Evolutionary conservation across 2,888 invertebrate species (phyloP), one percentile per base, ranked within the genome.

Genomic region (Panorpa germanica): DNA sequence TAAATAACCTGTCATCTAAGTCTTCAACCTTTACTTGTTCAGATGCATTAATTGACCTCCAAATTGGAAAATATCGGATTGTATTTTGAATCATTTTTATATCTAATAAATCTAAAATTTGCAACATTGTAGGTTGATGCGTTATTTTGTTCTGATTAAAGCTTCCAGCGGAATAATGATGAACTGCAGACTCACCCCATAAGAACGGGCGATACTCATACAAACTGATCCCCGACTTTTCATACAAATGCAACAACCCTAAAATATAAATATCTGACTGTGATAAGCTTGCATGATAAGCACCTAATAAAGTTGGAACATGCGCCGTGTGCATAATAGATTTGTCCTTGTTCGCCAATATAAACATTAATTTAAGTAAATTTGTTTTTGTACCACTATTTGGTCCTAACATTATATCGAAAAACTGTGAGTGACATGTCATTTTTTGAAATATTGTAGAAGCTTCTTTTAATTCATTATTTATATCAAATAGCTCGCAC

Each of bases 151-250:
- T 33, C 61, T 53, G 29, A 59, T 60, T 18, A 63, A 60, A 2
- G 57, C 48, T 28, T 61, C 59, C 10, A 42, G 81, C 61, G 2
- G 78, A 71, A 45, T 82, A 83, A 47, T 80, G 70, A 29, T 69
- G 68, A 1, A 77, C 70, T 0, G 83, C 86, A 3, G 76, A 68
- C 45, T 70, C 70, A 2, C 86, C 85, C 76, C 82, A 90, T 1
- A 88, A 55, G 43, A 77, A 80, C 0, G 88, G 88, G 37, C 76
- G 70, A 47, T 65, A 76, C 41, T 70, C 61, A 28, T 62, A 57
- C 8, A 78, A 57, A 12, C 66, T 64, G 34, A 70, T 57, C 29
- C 69, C 70, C 44, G 67, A 66, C 35, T 54, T 55, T 53, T 85
- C 76, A 52, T 78, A 78, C 36, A 65, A 56, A 39, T 68, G 62